Percentiles rank a stretch among this genome's conserved stretches.
phyloP scores from a whole-genome alignment of 2,888 invertebrate genomes.

The Tenthredo distinguenda region DNA sequence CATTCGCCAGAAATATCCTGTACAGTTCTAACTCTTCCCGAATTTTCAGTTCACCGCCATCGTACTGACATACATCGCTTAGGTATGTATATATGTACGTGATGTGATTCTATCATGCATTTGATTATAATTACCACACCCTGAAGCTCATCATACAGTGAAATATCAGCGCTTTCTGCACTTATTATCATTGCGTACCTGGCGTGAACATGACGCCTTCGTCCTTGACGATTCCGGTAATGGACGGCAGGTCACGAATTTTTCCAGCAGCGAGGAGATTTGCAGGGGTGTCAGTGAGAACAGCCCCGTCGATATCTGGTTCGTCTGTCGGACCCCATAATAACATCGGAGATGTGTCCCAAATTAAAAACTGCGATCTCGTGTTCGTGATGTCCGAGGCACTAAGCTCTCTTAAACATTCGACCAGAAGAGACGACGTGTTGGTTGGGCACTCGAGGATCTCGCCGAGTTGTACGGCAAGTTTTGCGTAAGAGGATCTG shows the following conservation, averaged over 20 bases:
- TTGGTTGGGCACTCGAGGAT: not conserved
- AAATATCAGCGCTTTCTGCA: not conserved
- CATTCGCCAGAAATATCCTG: too few species aligned
- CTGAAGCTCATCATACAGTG: not conserved
- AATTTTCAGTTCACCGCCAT: too few species aligned
- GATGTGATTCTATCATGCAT: too few species aligned
- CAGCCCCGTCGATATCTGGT: conserved; percentile 19
- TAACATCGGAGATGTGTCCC: not conserved
- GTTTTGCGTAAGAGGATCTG: not conserved
- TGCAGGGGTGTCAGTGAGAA: not conserved
- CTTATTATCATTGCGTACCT: not conserved
- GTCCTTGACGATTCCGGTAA: not conserved
- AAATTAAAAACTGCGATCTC: not conserved
- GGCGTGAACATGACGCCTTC: not conserved
- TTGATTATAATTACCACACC: too few species aligned
- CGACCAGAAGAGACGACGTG: not conserved
- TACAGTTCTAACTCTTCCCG: too few species aligned
- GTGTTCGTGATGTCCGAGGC: not conserved
- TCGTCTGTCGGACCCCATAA: conserved; percentile 21
- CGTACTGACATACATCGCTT: too few species aligned
- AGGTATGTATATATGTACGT: too few species aligned
- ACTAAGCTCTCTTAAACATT: not conserved
- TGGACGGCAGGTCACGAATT: conserved; percentile 5
- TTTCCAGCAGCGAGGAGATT: conserved; percentile 37
- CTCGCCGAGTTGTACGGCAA: not conserved